These are phyloP conservation scores for Alviniconcha marisindica DNA, from an alignment of 1,140 invertebrate genomes.

Conservation along the genomic window DNA sequence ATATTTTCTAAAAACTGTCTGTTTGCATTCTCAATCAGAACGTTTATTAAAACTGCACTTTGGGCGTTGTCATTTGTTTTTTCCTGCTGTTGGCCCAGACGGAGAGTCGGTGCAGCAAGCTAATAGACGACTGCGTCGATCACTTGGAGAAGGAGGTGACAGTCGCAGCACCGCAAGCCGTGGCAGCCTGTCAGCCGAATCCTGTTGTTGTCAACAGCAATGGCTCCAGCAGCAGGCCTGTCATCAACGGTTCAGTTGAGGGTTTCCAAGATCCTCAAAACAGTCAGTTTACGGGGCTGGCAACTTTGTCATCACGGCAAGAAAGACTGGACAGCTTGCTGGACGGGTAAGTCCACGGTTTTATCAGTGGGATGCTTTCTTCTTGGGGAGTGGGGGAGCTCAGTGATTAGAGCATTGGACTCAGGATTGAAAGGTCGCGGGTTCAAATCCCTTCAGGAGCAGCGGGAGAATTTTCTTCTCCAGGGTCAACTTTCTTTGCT, in stretches of 20 bases:
- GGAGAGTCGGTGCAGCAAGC: constrained; percentile 19
- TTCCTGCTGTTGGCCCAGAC: too few relatives aligned
- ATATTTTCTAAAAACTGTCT: too few relatives aligned
- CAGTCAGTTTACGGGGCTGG: not conserved
- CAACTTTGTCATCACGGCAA: not conserved
- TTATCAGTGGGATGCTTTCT: too few relatives aligned
- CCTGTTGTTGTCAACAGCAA: not conserved
- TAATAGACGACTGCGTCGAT: constrained; percentile 25
- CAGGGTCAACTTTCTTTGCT: not conserved
- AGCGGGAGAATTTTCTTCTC: not conserved
- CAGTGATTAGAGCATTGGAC: not conserved
- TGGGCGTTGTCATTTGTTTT: too few relatives aligned
- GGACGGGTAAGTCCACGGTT: constrained; percentile 35
- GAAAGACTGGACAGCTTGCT: constrained; percentile 32
- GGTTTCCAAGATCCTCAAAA: not conserved
- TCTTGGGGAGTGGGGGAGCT: not conserved
- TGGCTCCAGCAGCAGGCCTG: not conserved
- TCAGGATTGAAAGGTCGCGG: not conserved
- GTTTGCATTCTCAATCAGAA: too few relatives aligned
- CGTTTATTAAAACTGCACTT: too few relatives aligned
- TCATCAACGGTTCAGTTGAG: constrained; percentile 22
- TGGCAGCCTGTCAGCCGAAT: not conserved
- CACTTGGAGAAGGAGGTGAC: constrained; percentile 30
- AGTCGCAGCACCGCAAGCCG: not conserved
- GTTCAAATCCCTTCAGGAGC: too few relatives aligned